Base-by-base conservation (phyloP, 2,888 invertebrate genomes). In the Drosophila mayaguana region DNA sequence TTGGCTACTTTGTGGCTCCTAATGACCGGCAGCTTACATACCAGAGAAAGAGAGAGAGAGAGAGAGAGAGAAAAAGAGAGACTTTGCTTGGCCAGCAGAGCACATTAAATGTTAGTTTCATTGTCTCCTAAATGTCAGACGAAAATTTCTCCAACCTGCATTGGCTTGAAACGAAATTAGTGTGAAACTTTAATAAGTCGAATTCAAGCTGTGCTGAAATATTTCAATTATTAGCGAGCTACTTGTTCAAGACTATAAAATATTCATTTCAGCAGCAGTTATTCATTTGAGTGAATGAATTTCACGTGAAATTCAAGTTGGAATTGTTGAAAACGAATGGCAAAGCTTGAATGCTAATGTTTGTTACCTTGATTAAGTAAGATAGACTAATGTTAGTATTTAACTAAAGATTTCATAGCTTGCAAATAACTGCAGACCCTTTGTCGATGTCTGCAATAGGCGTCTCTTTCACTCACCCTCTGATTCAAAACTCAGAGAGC, bases 11-110 rank as follows among this genome's bases (percentile, higher is more conserved):
- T 75, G 76, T 45, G 77, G 77, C 50, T 63, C 67, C 62, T 79
- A 84, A 84, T 85, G 72, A 85, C 83, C 88, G 56, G 54, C 46
- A 86, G 72, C 80, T 67, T 67, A 56, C 54, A 63, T 51, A 59
- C 42, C 51, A 64, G 40, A 40, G n/a, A 7, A 16, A 2, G 16
- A 7, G 16, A 38, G 16, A 38, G n/a, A n/a, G n/a, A n/a, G n/a
- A n/a, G 2, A 40, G 40, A 40, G 38, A 38, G 38, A n/a, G 38
- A n/a, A n/a, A n/a, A n/a, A 40, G 63, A 48, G 14, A 18, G 12
- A 18, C 67, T 65, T 78, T 51, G 61, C 22, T 59, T 69, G 54
- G 57, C 20, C 55, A 53, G 32, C 56, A 42, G 6, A 18, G 50
- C 50, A 60, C 63, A 62, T 57, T 42, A 55, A 75, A 74, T 50